Evolutionary conservation across 2,888 invertebrate species (phyloP), one percentile per base, ranked within the genome.

Genomic region (Catocala sponsa): DNA sequence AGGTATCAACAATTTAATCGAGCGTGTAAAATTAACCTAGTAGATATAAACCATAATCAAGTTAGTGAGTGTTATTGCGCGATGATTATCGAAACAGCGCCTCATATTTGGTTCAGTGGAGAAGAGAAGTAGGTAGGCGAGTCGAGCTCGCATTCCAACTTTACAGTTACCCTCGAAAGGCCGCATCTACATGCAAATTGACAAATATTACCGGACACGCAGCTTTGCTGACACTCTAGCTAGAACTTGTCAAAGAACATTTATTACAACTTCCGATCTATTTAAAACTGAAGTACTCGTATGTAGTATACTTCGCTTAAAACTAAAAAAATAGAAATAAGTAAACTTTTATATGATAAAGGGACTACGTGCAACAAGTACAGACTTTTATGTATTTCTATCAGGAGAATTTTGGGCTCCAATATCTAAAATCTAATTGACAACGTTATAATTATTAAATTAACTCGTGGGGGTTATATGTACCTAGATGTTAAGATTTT

Each of bases 131-230:
- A 78, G 84, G 84, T 78, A 83, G 85, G 82, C 84, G 79, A 84
- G 81, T 79, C 84, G 49, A 75, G 70, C 78, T 78, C 72, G 81
- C 90, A 90, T 90, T 87, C 87, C 87, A 78, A 73, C 66, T 89
- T 86, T 90, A 92, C 92, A 91, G 92, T 91, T 92, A 91, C 72
- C 78, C 64, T 75, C 68, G 63, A 64, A 57, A 61, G 58, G 62
- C 63, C 61, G 63, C 74, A 79, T 80, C 74, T 73, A 88, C 81
- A 89, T 91, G 91, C 79, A 90, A 92, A 92, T 91, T 91, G 90
- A 89, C 90, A 90, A 91, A 91, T 87, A 91, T 83, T 77, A 82
- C 80, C 77, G 78, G 79, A 77, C 68, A 68, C 67, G 72, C 70
- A 58, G 59, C 67, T 67, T 61, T 59, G 55, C 58, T 25, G 51